Conservation (phyloP, 1,140 invertebrate species). For the Heliconius hermathena region DNA sequence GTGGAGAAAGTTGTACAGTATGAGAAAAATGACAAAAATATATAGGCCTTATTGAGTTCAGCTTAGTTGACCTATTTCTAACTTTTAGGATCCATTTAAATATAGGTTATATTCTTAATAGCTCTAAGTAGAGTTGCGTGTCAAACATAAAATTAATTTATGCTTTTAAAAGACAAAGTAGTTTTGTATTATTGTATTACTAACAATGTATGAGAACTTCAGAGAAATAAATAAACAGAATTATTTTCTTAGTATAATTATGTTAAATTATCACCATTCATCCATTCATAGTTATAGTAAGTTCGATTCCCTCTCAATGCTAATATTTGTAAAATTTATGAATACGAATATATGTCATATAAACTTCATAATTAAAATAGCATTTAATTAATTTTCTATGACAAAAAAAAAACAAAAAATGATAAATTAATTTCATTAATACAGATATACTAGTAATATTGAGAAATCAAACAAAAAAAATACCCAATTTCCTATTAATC, state of each 20-base stretch:
- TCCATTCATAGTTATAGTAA: too few species aligned
- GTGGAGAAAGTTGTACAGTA: too few species aligned
- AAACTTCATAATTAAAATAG: too few species aligned
- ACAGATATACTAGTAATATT: background rate
- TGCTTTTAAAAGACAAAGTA: conserved; percentile 4
- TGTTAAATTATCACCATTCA: too few species aligned
- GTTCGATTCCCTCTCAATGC: too few species aligned
- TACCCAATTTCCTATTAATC: background rate
- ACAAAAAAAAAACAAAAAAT: background rate
- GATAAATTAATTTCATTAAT: background rate
- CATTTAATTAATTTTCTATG: too few species aligned
- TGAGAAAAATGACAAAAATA: too few species aligned
- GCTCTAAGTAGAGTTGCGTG: conserved; percentile 2
- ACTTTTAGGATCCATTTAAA: conserved; percentile 9
- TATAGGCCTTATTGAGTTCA: background rate
- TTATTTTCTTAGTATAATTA: too few species aligned
- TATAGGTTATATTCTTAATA: background rate
- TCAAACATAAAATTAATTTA: conserved; percentile 1
- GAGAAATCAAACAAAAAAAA: background rate
- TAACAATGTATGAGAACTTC: background rate
- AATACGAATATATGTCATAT: too few species aligned
- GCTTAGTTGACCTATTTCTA: background rate
- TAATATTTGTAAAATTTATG: too few species aligned
- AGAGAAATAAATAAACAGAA: too few species aligned
- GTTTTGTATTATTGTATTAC: background rate